These are phyloP conservation scores for Chrysocyon brachyurus DNA, from an alignment of 2,797 vertebrate genomes.

Conservation along the genomic window DNA sequence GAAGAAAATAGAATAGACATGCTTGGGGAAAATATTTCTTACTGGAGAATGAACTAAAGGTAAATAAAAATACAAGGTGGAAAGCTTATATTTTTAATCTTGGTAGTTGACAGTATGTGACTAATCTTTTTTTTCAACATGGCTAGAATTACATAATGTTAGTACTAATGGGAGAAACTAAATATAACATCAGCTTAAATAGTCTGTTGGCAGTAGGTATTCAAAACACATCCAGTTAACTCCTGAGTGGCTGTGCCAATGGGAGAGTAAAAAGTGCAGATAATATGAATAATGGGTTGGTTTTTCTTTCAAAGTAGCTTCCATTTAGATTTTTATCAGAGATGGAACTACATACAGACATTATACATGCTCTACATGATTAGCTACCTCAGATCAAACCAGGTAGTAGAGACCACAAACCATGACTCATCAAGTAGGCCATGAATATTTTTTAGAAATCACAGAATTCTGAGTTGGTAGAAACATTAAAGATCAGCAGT, in stretches of 20 bases:
- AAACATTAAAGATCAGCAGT: neutral
- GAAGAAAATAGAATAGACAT: neutral
- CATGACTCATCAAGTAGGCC: neutral
- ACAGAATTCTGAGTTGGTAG: neutral
- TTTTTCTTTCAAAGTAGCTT: neutral
- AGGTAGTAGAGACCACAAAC: neutral
- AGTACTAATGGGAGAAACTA: neutral
- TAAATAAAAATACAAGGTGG: neutral
- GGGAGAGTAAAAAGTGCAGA: neutral
- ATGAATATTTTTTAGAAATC: conserved; percentile 19
- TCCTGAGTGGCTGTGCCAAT: neutral
- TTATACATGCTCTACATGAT: neutral
- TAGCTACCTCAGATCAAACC: neutral
- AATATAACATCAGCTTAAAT: neutral
- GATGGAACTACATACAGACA: neutral
- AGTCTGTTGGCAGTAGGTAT: neutral
- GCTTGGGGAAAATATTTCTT: neutral
- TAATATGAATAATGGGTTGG: neutral
- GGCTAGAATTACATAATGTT: conserved; percentile 1
- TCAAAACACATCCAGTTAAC: conserved; percentile 26
- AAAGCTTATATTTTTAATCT: neutral
- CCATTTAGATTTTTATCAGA: neutral
- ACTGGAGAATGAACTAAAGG: neutral
- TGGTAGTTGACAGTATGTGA: neutral
- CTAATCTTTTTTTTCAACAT: conserved; percentile 18